Conservation (phyloP, 2,797 vertebrate species). For the Clangula hyemalis region DNA sequence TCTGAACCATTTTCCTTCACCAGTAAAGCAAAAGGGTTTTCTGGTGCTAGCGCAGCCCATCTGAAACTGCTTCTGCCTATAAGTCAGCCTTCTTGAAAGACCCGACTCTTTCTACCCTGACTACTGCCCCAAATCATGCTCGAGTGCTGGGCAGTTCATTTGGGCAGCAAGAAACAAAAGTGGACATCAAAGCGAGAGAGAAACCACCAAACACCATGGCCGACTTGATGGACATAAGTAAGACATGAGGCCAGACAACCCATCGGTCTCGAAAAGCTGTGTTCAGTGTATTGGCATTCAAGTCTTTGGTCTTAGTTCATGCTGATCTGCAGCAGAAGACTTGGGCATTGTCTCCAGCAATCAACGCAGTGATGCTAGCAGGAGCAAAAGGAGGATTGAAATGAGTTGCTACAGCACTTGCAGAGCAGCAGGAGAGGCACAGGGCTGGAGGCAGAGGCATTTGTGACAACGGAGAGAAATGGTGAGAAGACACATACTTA, state of each 20-base stretch:
- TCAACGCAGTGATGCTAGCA: background rate
- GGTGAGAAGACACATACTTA: background rate
- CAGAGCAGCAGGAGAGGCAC: background rate
- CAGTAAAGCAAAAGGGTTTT: background rate
- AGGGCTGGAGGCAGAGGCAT: background rate
- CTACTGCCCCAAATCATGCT: background rate
- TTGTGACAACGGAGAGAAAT: background rate
- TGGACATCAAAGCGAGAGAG: background rate
- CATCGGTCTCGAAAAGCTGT: background rate
- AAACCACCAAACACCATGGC: background rate
- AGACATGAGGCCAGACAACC: fast-evolving
- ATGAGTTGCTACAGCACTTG: background rate
- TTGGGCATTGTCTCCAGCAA: background rate
- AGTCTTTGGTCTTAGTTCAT: background rate
- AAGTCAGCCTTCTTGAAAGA: background rate
- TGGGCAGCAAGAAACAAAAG: background rate
- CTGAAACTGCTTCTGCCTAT: background rate
- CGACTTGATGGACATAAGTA: background rate
- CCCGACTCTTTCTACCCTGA: background rate
- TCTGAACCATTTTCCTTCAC: background rate
- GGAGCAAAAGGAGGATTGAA: background rate
- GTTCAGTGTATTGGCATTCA: background rate
- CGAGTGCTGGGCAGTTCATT: background rate
- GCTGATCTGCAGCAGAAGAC: background rate
- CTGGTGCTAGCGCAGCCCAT: background rate